These are phyloP conservation scores for Tenthredo scrophulariae DNA, from an alignment of 2,888 invertebrate genomes.

Conservation along the genomic window DNA sequence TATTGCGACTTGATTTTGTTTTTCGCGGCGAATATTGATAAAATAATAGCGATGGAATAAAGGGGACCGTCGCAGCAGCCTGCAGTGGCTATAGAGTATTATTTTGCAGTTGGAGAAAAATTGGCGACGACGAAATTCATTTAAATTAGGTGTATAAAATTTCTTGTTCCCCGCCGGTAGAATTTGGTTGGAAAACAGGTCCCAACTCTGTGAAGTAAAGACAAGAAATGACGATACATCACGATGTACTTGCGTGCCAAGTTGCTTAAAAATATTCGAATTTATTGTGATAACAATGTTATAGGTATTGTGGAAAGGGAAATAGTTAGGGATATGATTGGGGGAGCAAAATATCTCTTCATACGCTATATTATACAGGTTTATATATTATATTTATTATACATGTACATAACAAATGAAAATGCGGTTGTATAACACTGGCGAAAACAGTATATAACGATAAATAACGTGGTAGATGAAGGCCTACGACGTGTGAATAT, in stretches of 20 bases:
- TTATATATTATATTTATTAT: background rate
- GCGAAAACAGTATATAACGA: conserved; percentile 65
- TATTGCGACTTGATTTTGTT: background rate
- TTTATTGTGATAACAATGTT: background rate
- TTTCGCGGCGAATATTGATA: background rate
- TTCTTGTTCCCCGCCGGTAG: too few species aligned
- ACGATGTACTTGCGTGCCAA: background rate
- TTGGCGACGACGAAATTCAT: too few species aligned
- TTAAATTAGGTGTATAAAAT: too few species aligned
- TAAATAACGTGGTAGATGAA: conserved; percentile 55
- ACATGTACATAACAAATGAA: conserved; percentile 64
- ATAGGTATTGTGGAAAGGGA: background rate
- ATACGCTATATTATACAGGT: background rate
- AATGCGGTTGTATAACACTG: conserved; percentile 70
- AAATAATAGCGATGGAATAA: background rate
- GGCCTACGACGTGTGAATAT: background rate
- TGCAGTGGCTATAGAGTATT: background rate
- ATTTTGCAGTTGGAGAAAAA: background rate
- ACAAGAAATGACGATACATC: background rate
- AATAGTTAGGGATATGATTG: background rate
- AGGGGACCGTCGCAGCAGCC: background rate
- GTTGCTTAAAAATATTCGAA: background rate
- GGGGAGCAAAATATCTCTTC: background rate
- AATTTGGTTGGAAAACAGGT: background rate
- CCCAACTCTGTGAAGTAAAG: background rate